A percentile compares a stretch with the other conserved stretches of the same genome.
These are phyloP conservation scores for Ctenopoma kingsleyae DNA, from an alignment of 2,797 vertebrate genomes.

Conservation along the genomic window DNA sequence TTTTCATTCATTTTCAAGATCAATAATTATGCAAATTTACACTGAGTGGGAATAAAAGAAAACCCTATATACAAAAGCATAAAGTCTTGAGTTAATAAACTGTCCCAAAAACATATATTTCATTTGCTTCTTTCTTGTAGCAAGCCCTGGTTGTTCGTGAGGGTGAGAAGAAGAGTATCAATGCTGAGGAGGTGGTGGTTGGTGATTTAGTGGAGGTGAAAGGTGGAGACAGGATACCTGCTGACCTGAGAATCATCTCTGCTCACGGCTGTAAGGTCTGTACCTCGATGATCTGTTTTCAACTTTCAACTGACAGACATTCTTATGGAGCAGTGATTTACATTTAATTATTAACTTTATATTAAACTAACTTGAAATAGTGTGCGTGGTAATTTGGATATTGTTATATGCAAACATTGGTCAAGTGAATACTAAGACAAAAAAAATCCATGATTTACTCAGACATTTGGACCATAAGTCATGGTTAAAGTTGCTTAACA, in stretches of 20 bases:
- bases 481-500: background rate
- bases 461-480: too few species aligned
- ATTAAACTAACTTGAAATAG: too few species aligned
- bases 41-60: background rate
- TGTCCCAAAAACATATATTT: background rate
- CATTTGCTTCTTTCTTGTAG: slow-evolving; percentile 67
- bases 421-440: too few species aligned
- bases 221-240: slow-evolving; percentile 95
- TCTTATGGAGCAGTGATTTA: background rate
- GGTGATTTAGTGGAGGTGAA: slow-evolving; percentile 97
- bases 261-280: slow-evolving; percentile 95
- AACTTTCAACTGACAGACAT: background rate
- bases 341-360: background rate
- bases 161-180: slow-evolving; percentile 93
- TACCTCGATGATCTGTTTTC: background rate
- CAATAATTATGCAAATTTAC: background rate
- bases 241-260: slow-evolving; percentile 92
- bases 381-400: background rate
- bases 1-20: too few species aligned
- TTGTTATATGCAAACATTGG: too few species aligned
- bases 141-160: slow-evolving; percentile 96
- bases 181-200: slow-evolving; percentile 92
- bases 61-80: too few species aligned
- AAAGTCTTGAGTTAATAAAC: too few species aligned
- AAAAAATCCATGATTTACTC: background rate